phyloP scores from a whole-genome alignment of 2,888 invertebrate species.

The Drosophila infuscata region DNA sequence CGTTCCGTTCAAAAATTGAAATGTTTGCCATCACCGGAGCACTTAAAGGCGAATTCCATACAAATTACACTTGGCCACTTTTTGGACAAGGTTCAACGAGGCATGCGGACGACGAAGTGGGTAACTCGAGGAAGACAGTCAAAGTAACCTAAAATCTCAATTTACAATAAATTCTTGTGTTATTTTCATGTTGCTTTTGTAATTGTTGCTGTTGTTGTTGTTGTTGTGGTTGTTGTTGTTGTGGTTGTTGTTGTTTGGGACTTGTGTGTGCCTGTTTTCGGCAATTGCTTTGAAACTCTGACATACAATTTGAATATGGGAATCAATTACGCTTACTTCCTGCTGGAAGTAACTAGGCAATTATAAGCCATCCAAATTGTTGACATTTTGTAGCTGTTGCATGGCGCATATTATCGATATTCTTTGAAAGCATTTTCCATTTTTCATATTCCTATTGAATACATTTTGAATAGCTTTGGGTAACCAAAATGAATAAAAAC shows the following conservation, averaged over 20 bases:
- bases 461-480: constrained; percentile 7
- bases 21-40: constrained; percentile 69
- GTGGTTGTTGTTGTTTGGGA: neutral
- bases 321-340: constrained; percentile 55
- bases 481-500: constrained; percentile 11
- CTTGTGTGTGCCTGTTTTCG: constrained; percentile 23
- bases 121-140: constrained; percentile 22
- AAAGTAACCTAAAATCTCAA: constrained; percentile 2
- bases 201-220: constrained; percentile 2
- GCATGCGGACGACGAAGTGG: constrained; percentile 27
- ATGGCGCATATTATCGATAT: constrained; percentile 21
- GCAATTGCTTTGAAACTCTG: constrained; percentile 28
- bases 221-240: neutral
- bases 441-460: constrained; percentile 22
- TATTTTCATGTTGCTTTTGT: constrained; percentile 4
- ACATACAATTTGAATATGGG: constrained; percentile 62
- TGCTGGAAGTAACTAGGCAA: constrained; percentile 42
- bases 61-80: constrained; percentile 74
- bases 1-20: constrained; percentile 67
- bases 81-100: constrained; percentile 72
- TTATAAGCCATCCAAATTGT: constrained; percentile 39
- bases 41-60: constrained; percentile 62
- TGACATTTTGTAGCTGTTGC: constrained; percentile 21
- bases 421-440: constrained; percentile 5
- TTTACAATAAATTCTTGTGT: constrained; percentile 1